Percentiles rank a stretch among this genome's conserved stretches.
Conservation (phyloP, 2,888 invertebrate species). For the Rutpela maculata region DNA sequence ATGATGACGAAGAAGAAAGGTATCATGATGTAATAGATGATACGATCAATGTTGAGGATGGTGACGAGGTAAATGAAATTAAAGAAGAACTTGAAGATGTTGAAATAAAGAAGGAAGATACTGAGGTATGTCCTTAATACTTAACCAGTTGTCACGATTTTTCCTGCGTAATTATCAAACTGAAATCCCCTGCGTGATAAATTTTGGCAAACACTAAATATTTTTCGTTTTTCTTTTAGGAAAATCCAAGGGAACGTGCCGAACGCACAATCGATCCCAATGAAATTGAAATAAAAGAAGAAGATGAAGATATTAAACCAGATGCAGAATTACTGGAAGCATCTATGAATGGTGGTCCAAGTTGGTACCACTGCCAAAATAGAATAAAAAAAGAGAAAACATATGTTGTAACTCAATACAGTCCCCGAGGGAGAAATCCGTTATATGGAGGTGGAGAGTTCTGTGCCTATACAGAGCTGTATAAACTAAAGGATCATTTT, state of each 20-base stretch:
- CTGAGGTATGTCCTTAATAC: not conserved
- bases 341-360: slow-evolving; percentile 52
- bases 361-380: slow-evolving; percentile 67
- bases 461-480: slow-evolving; percentile 85
- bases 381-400: slow-evolving; percentile 53
- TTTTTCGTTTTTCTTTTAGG: not conserved
- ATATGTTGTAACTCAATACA: slow-evolving; percentile 75
- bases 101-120: slow-evolving; percentile 58
- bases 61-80: slow-evolving; percentile 57
- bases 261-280: slow-evolving; percentile 64
- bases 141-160: no score
- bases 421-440: slow-evolving; percentile 88
- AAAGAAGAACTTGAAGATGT: slow-evolving; percentile 56
- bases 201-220: not conserved
- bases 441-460: slow-evolving; percentile 86
- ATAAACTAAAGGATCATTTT: slow-evolving; percentile 83
- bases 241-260: slow-evolving; percentile 41
- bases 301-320: slow-evolving; percentile 64
- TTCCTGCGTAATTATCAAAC: no score
- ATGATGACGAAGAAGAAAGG: slow-evolving; percentile 66
- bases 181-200: no score
- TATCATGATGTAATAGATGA: slow-evolving; percentile 64
- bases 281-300: slow-evolving; percentile 62
- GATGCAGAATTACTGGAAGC: slow-evolving; percentile 60
- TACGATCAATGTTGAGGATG: slow-evolving; percentile 49